Conservation (phyloP, 2,797 vertebrate species). For the Thalassophryne amazonica region DNA sequence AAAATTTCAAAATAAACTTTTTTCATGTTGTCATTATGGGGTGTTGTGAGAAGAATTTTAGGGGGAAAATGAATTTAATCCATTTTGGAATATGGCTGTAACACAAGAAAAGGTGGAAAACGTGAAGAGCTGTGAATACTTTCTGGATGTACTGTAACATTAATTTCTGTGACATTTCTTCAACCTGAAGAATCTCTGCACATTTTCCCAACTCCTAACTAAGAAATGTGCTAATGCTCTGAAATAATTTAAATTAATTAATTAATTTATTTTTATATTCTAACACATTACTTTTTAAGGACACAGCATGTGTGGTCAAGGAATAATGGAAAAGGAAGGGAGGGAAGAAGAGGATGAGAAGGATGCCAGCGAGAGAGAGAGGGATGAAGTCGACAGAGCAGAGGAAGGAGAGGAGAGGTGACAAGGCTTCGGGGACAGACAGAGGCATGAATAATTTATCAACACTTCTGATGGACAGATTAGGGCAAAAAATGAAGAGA, state of each 20-base stretch:
- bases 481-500: slow-evolving; percentile 77
- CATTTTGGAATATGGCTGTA: no score
- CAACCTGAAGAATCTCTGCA: no score
- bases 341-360: neutral
- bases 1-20: no score
- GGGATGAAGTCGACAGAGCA: slow-evolving; percentile 46
- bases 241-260: neutral
- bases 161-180: no score
- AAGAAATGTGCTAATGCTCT: neutral
- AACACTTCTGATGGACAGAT: slow-evolving; percentile 83
- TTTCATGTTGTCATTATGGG: no score
- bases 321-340: slow-evolving; percentile 6
- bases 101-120: no score
- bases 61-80: no score
- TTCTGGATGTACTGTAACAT: no score
- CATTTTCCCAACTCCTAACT: neutral
- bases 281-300: neutral
- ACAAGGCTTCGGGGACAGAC: slow-evolving; percentile 81
- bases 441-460: slow-evolving; percentile 84
- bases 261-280: slow-evolving; percentile 22
- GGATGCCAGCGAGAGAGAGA: slow-evolving; percentile 17
- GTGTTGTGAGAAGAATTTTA: no score
- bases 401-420: slow-evolving; percentile 78
- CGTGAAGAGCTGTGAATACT: no score
- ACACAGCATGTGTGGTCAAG: slow-evolving; percentile 47